Evolutionary conservation across 2,113 vertebrate genomes (phyloP).

Genomic region (Pholis gunnellus): DNA sequence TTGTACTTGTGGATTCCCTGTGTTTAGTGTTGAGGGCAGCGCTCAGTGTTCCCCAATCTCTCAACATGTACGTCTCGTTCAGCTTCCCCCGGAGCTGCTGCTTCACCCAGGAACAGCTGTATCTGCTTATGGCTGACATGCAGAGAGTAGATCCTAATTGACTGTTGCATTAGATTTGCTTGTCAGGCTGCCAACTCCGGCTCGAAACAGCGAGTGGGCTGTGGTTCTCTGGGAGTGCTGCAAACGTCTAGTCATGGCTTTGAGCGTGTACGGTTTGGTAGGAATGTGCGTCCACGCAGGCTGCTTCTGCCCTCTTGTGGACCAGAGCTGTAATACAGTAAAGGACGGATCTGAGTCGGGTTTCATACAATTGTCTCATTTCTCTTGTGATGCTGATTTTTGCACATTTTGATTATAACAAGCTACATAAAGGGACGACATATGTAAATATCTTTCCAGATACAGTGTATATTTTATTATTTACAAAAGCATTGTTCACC

Average conservation of each 20-base stretch:
- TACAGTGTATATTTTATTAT: neutral
- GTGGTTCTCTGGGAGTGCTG: neutral
- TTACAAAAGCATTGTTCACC: neutral
- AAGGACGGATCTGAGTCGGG: neutral
- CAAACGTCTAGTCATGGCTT: neutral
- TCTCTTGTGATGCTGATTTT: neutral
- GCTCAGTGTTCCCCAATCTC: conserved; percentile 47
- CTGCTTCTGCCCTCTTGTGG: conserved; percentile 76
- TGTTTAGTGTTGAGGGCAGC: conserved; percentile 35
- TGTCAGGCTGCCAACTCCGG: conserved; percentile 46
- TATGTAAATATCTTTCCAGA: neutral
- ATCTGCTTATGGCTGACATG: conserved; percentile 60
- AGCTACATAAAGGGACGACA: neutral
- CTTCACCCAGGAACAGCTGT: conserved; percentile 65
- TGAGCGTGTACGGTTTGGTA: neutral
- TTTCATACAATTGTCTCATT: neutral
- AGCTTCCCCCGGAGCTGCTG: conserved; percentile 46
- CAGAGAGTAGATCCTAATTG: conserved; percentile 60
- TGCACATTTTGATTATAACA: neutral
- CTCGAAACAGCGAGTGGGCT: conserved; percentile 29
- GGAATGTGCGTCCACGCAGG: neutral
- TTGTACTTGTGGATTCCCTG: conserved; percentile 24
- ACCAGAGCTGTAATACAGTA: conserved; percentile 6
- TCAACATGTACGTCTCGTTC: conserved; percentile 46
- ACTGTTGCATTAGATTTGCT: conserved; percentile 69